Evolutionary conservation across 2,113 vertebrate genomes (phyloP).

Genomic region (Neogale vison): DNA sequence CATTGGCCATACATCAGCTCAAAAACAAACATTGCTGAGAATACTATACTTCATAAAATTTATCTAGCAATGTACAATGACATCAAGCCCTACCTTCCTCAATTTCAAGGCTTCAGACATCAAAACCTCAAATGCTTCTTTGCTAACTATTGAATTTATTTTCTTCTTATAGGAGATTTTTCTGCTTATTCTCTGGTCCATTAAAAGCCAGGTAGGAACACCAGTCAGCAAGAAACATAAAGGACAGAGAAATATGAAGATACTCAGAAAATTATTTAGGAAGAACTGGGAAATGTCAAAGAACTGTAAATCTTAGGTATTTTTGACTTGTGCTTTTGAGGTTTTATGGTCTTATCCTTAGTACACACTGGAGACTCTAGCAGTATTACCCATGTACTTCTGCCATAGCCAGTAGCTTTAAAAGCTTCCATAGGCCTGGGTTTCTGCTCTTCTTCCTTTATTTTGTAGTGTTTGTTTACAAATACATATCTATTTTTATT

Average conservation of each 20-base stretch:
- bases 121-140: neutral
- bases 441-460: neutral
- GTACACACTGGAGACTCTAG: neutral
- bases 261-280: slow-evolving; percentile 33
- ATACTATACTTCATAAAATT: neutral
- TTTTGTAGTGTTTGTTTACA: neutral
- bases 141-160: neutral
- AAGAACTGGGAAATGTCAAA: slow-evolving; percentile 1
- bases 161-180: neutral
- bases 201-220: neutral
- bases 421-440: neutral
- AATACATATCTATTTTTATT: neutral
- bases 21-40: neutral
- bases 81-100: neutral
- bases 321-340: slow-evolving; percentile 28
- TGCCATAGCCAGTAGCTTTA: neutral
- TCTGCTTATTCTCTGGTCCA: slow-evolving; percentile 28
- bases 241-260: slow-evolving; percentile 21
- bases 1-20: neutral
- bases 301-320: slow-evolving; percentile 20
- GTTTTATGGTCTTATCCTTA: slow-evolving; percentile 7
- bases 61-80: neutral
- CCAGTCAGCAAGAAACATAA: neutral
- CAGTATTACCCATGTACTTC: neutral
- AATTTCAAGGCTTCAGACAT: neutral